These are phyloP conservation scores for Latrodectus elegans DNA, from an alignment of 2,888 invertebrate genomes.

Conservation along the genomic window DNA sequence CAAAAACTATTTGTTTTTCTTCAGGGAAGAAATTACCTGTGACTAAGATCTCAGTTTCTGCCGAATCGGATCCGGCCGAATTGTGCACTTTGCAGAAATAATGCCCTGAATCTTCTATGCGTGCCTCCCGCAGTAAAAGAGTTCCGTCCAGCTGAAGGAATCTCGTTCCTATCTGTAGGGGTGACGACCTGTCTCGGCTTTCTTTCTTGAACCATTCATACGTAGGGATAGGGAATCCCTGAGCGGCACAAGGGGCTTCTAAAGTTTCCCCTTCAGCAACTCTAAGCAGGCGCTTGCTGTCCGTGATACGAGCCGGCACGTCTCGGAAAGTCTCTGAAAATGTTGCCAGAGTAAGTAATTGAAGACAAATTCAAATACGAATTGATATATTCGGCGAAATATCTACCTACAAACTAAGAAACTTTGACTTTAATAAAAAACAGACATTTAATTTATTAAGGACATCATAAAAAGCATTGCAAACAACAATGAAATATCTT, in stretches of 20 bases:
- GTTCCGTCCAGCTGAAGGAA: slow-evolving; percentile 69
- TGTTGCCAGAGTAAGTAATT: no score
- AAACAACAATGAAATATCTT: no score
- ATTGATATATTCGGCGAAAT: no score
- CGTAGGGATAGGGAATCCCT: slow-evolving; percentile 74
- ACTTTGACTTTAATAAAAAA: no score
- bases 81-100: slow-evolving; percentile 71
- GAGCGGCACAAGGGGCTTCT: slow-evolving; percentile 75
- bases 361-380: no score
- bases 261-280: slow-evolving; percentile 72
- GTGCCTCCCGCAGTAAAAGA: slow-evolving; percentile 61
- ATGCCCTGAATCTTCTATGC: slow-evolving; percentile 65
- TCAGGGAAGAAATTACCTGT: slow-evolving; percentile 62
- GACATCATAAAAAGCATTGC: no score
- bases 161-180: slow-evolving; percentile 59
- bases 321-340: slow-evolving; percentile 67
- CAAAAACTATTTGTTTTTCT: no score
- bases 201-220: slow-evolving; percentile 74
- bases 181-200: slow-evolving; percentile 22
- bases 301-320: slow-evolving; percentile 69
- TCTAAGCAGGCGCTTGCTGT: slow-evolving; percentile 59
- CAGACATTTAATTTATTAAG: no score
- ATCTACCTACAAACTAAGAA: no score
- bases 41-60: slow-evolving; percentile 68
- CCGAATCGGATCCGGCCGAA: slow-evolving; percentile 51